A percentile compares a stretch with the other conserved stretches of the same genome.
Conservation (phyloP, 2,888 invertebrate species). For the Lampropteryx suffumata region DNA sequence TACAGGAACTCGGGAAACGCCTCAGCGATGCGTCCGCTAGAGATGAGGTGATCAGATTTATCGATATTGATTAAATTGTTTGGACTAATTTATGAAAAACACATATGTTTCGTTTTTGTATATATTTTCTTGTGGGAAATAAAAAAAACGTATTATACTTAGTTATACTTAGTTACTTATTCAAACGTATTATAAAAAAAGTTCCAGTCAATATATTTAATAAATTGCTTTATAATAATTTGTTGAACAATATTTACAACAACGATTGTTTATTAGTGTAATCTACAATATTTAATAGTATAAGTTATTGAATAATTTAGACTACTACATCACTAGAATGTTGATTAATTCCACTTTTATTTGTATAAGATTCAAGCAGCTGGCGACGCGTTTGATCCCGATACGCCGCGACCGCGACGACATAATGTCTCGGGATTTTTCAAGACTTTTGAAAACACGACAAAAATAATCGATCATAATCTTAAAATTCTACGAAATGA, state of each 20-base stretch:
- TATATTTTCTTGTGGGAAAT: no score
- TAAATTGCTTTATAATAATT: no score
- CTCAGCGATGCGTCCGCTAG: constrained; percentile 54
- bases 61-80: constrained; percentile 14
- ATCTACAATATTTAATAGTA: no score
- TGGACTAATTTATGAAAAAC: no score
- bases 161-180: no score
- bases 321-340: constrained; percentile 59
- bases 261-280: no score
- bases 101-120: no score
- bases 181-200: no score
- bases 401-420: constrained; percentile 68
- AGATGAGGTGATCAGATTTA: constrained; percentile 37
- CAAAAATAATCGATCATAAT: constrained; percentile 79
- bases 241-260: no score
- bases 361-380: constrained; percentile 75
- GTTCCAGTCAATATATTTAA: no score
- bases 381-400: constrained; percentile 76
- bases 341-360: constrained; percentile 81
- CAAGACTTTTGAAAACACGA: constrained; percentile 64
- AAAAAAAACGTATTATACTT: no score
- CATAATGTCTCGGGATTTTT: constrained; percentile 70
- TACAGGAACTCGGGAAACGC: constrained; percentile 53
- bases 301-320: not conserved
- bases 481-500: constrained; percentile 63